Conservation (phyloP, 2,113 vertebrate species). For the sheep (Ovis aries) region ARS-UI_Ramb_v3.0 NC_056058.1:39409001-39409500, state of each 20-base stretch:
- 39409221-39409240: not conserved
- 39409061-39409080: not conserved
- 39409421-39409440: not conserved
- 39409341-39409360: not conserved
- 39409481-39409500: not conserved
- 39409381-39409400: not conserved
- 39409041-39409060: not conserved
- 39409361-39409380: not conserved
- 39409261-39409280: not conserved
- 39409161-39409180: not conserved
- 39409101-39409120: not conserved
- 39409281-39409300: not conserved
- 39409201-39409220: not conserved
- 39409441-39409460: not conserved
- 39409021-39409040: not conserved
- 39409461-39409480: not conserved
- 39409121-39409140: not conserved
- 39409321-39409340: not conserved
- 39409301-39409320: not conserved
- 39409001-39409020: not conserved
- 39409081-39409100: not conserved
- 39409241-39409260: not conserved
- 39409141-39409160: not conserved
- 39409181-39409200: not conserved
- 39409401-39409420: not conserved